phyloP scores from a whole-genome alignment of 2,113 vertebrate species.

The Brienomyrus brachyistius region DNA sequence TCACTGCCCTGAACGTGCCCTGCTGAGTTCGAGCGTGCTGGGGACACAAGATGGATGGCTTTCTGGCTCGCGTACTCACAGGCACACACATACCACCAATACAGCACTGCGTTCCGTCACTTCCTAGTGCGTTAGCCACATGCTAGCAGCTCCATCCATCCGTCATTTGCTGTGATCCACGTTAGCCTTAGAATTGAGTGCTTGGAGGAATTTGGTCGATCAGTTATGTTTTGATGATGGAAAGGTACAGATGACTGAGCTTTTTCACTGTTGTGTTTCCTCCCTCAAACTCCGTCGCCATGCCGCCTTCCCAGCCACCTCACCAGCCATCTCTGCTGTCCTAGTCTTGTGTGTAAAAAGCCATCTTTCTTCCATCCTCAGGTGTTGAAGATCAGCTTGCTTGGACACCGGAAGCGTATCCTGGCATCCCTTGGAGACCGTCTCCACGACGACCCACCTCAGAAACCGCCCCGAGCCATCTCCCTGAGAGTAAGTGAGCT shows the following conservation, averaged over 20 bases:
- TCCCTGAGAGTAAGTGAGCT: constrained; percentile 79
- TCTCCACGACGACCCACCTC: constrained; percentile 89
- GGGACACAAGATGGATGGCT: not conserved
- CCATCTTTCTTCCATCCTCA: constrained; percentile 45
- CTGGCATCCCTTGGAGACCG: constrained; percentile 90
- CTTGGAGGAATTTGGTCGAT: not conserved
- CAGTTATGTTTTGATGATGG: not conserved
- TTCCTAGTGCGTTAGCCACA: not conserved
- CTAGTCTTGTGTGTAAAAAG: constrained; percentile 11
- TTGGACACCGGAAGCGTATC: constrained; percentile 92
- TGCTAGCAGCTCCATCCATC: not conserved
- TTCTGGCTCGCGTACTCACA: not conserved
- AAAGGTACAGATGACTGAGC: not conserved
- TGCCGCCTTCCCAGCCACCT: not conserved
- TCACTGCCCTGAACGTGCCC: not conserved
- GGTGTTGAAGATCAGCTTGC: constrained; percentile 91
- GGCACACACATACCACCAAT: not conserved
- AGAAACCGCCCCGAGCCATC: constrained; percentile 90
- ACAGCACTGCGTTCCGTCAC: not conserved
- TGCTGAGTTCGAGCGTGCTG: not conserved
- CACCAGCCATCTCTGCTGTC: not conserved
- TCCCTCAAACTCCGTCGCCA: not conserved
- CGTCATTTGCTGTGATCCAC: not conserved
- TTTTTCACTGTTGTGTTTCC: not conserved
- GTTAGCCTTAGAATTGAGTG: not conserved